phyloP scores from a whole-genome alignment of 2,888 invertebrate genomes.

The Drosophila mulleri region DNA sequence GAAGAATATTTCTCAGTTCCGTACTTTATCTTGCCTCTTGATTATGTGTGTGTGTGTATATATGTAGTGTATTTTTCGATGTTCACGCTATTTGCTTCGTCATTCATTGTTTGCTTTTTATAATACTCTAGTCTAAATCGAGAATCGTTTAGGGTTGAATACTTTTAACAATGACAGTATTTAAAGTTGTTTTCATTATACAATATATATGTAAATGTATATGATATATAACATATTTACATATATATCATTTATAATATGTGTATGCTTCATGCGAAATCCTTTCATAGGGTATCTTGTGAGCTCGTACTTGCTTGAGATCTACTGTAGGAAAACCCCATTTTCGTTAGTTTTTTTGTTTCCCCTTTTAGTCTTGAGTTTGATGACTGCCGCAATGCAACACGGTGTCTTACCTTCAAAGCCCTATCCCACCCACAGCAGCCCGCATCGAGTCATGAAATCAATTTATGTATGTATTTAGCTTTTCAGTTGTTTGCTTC shows the following conservation, averaged over 20 bases:
- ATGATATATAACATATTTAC: too few relatives aligned
- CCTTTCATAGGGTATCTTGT: not conserved
- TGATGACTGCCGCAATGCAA: conserved; percentile 49
- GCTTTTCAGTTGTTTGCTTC: conserved; percentile 43
- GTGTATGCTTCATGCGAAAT: not conserved
- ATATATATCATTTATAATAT: too few relatives aligned
- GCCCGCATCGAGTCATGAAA: conserved; percentile 65
- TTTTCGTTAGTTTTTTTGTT: conserved; percentile 22
- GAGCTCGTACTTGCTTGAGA: not conserved
- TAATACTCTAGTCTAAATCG: not conserved
- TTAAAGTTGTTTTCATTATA: not conserved
- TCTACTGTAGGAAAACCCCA: not conserved
- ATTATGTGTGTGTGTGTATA: not conserved
- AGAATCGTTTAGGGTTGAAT: not conserved
- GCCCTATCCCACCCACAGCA: conserved; percentile 13
- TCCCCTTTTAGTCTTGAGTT: conserved; percentile 38
- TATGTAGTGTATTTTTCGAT: not conserved
- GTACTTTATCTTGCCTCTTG: not conserved
- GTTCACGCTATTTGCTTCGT: not conserved
- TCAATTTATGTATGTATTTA: conserved; percentile 72
- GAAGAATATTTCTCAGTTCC: not conserved
- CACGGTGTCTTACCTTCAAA: conserved; percentile 7
- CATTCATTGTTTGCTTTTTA: not conserved
- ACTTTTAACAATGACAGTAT: not conserved
- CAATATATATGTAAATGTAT: too few relatives aligned